Conservation (phyloP, 1,140 invertebrate species). For the Camponotus vicinus region DNA sequence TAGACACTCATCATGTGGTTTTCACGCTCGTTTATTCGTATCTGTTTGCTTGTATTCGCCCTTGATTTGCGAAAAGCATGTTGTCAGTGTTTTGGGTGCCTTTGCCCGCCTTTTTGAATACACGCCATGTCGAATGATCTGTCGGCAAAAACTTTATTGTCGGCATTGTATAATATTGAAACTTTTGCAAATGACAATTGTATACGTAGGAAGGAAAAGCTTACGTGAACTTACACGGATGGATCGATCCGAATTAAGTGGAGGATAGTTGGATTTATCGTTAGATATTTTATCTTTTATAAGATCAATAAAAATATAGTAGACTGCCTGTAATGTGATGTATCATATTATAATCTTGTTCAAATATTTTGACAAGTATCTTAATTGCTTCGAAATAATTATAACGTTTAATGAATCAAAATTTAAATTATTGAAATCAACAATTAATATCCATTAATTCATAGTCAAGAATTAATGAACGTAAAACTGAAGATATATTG, state of each 20-base stretch:
- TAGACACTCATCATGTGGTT: slow-evolving; percentile 59
- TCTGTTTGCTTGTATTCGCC: slow-evolving; percentile 51
- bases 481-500: not conserved
- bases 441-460: not conserved
- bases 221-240: slow-evolving; percentile 27
- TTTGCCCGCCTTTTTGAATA: slow-evolving; percentile 60
- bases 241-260: no score
- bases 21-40: slow-evolving; percentile 63
- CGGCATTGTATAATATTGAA: slow-evolving; percentile 56
- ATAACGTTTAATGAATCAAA: not conserved
- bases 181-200: slow-evolving; percentile 62
- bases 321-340: no score
- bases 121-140: slow-evolving; percentile 26
- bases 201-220: slow-evolving; percentile 65
- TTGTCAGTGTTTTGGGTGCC: slow-evolving; percentile 73
- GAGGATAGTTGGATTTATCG: slow-evolving; percentile 7
- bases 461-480: not conserved
- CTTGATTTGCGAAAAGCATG: slow-evolving; percentile 38
- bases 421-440: not conserved
- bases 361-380: not conserved
- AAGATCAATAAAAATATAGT: not conserved
- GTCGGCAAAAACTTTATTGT: slow-evolving; percentile 31
- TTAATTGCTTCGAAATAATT: not conserved
- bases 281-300: not conserved
- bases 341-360: no score